Conservation (phyloP, 2,113 vertebrate genomes). For the Hippolais icterina region DNA sequence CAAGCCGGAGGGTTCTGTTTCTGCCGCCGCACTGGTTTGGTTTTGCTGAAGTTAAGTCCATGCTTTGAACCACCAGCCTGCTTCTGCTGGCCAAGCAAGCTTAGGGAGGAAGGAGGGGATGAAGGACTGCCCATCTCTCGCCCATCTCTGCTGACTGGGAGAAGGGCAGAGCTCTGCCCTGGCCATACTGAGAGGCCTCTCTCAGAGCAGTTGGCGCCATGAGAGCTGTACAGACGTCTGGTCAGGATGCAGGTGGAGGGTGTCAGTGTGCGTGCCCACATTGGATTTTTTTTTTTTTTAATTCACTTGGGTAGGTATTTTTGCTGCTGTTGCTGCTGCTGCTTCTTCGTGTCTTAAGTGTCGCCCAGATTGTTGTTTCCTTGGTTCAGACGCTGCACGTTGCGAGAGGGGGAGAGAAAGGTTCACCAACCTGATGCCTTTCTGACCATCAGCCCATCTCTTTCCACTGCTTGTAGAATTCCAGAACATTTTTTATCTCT, state of each 20-base stretch:
- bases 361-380: constrained; percentile 27
- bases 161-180: constrained; percentile 37
- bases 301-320: not conserved
- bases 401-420: constrained; percentile 63
- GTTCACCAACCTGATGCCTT: constrained; percentile 37
- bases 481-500: constrained; percentile 91
- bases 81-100: not conserved
- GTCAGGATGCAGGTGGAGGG: not conserved
- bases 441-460: constrained; percentile 89
- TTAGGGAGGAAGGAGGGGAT: not conserved
- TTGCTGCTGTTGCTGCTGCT: constrained; percentile 18
- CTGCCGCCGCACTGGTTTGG: not conserved
- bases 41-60: not conserved
- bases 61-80: not conserved
- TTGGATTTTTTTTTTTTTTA: not conserved
- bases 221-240: not conserved
- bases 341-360: constrained; percentile 34
- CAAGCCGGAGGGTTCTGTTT: not conserved
- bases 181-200: not conserved
- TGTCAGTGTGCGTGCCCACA: not conserved
- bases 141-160: constrained; percentile 23
- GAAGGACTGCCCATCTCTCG: not conserved
- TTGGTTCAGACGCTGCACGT: constrained; percentile 40
- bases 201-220: constrained; percentile 7
- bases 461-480: constrained; percentile 98